Conservation (phyloP, 1,140 invertebrate species). For the Helicorthomorpha holstii region DNA sequence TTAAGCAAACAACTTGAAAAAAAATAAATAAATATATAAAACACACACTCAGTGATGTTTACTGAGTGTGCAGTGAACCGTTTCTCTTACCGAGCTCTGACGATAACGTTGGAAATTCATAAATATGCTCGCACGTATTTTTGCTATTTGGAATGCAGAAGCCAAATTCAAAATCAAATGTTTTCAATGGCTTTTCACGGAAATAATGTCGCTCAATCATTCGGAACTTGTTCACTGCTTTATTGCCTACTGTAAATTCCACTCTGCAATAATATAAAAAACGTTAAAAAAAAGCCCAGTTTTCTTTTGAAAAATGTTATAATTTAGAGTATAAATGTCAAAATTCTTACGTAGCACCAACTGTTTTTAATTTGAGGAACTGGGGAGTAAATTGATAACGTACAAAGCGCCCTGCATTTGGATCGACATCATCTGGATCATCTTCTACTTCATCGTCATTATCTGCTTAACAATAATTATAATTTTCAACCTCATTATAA, state of each 20-base stretch:
- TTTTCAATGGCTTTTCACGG: conserved; percentile 80
- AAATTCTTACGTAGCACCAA: conserved; percentile 75
- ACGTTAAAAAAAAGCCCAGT: no score
- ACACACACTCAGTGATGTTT: background rate
- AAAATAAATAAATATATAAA: no score
- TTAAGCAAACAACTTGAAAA: background rate
- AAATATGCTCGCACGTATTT: conserved; percentile 98
- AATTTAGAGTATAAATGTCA: background rate
- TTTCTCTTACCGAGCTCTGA: conserved; percentile 72
- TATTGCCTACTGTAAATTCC: conserved; percentile 85
- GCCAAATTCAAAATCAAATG: conserved; percentile 99
- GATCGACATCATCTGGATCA: conserved; percentile 51
- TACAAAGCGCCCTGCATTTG: conserved; percentile 86
- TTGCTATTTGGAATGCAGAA: conserved; percentile 96
- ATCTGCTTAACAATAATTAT: conserved; percentile 1
- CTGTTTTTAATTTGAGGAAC: conserved; percentile 86
- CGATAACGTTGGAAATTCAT: conserved; percentile 85
- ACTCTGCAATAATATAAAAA: conserved; percentile 42
- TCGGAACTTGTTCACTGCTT: conserved; percentile 83
- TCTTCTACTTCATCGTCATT: conserved; percentile 26
- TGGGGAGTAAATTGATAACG: conserved; percentile 90
- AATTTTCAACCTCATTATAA: background rate
- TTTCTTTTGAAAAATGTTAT: no score
- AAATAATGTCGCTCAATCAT: conserved; percentile 99
- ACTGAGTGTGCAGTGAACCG: conserved; percentile 6